Evolutionary conservation across 35 echinoderm and acorn worm species (phyloP).

Genomic region (Apostichopus californicus): DNA sequence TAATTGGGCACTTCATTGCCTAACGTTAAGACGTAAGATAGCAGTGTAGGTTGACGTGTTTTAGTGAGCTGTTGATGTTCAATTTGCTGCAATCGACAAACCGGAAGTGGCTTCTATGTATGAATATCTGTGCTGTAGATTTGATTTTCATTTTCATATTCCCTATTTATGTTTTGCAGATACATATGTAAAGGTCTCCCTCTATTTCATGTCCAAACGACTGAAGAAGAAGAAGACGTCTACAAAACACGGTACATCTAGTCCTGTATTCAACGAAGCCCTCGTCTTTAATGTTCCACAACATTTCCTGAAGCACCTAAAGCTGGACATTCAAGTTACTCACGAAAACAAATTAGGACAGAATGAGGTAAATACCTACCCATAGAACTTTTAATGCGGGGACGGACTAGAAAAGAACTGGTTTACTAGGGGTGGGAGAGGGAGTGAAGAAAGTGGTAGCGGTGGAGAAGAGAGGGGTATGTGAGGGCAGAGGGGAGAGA

Average conservation of each 20-base stretch:
- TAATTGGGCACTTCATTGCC: no score
- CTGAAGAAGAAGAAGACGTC: conserved; percentile 98
- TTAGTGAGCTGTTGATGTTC: no score
- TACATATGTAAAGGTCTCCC: conserved; percentile 94
- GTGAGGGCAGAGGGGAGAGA: no score
- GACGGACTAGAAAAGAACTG: no score
- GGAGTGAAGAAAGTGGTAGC: no score
- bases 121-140: neutral
- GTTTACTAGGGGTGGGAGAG: no score
- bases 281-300: conserved; percentile 82
- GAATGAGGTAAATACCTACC: conserved; percentile 71
- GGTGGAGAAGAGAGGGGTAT: no score
- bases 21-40: no score
- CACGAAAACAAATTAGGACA: conserved; percentile 94
- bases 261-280: conserved; percentile 97
- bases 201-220: conserved; percentile 83
- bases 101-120: no score
- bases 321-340: conserved; percentile 84
- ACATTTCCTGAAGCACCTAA: conserved; percentile 82
- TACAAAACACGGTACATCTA: conserved; percentile 77
- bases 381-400: no score
- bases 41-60: no score
- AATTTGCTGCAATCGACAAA: no score
- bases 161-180: conserved; percentile 58
- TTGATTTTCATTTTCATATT: neutral